Base-by-base conservation (phyloP, 2,888 invertebrate species). In the Horisme vitalbata region DNA sequence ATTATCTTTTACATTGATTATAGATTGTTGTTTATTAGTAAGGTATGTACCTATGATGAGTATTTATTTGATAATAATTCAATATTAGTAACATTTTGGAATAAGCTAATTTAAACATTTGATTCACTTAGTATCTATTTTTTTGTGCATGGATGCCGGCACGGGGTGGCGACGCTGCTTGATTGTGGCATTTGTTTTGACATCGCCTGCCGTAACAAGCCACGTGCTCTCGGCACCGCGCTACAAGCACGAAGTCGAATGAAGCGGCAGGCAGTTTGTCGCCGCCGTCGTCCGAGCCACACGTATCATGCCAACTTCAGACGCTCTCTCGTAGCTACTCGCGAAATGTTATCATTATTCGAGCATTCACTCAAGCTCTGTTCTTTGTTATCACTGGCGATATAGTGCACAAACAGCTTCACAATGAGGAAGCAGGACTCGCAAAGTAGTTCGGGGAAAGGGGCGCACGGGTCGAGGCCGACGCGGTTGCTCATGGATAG, bases 401-500 rank as follows among this genome's bases (percentile, higher is more conserved):
- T 67, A 63, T 64, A 64, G 61, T 70, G 69, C 72, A 11, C 24
- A 60, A 59, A 55, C 52, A 59, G 56, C 63, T 60, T 55, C 55
- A 72, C 64, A 59, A 86, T 86, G 87, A 80, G 79, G 68, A 82
- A 76, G 59, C 71, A 71, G 62, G 77, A 77, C 54, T 72, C 79
- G 20, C 77, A 73, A 48, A 66, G 68, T 63, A 77, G 71, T 59
- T 66, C 81, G 57, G 68, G 65, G 43, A 69, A 67, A 65, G 66
- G 67, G 33, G 65, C 65, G 52, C 72, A 66, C 48, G 75, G 67
- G 35, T 70, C 78, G 66, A 79, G 80, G 70, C 64, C 83, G 50
- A 59, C 71, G 39, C 78, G 83, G 43, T 61, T 83, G 53, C 74
- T 85, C 50, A 80, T 79, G 55, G 86, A 87, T 61, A 88, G 87